phyloP scores from a whole-genome alignment of 1,140 invertebrate species.

The Chironomus tepperi region DNA sequence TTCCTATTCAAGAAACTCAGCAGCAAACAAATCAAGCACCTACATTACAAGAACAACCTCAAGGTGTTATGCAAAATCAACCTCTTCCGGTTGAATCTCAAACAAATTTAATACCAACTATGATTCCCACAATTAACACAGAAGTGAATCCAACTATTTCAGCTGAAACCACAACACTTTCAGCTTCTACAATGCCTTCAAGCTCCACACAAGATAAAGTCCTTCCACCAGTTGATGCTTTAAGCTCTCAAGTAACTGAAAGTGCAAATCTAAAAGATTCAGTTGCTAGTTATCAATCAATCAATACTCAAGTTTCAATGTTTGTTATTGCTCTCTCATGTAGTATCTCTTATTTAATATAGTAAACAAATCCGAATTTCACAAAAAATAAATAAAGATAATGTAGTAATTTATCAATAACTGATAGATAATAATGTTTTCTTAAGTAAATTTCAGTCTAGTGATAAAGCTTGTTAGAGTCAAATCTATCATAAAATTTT shows the following conservation, averaged over 20 bases:
- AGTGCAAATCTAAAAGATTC: neutral
- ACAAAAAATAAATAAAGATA: conserved; percentile 9
- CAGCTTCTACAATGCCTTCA: neutral
- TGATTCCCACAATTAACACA: neutral
- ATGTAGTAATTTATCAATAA: neutral
- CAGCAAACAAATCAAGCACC: no score
- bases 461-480: neutral
- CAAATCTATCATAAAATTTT: no score
- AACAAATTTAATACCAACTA: no score
- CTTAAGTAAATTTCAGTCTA: neutral
- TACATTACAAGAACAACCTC: neutral
- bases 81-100: neutral
- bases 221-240: neutral
- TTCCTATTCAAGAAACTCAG: neutral
- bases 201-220: neutral
- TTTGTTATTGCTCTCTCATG: neutral
- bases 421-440: neutral
- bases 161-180: neutral
- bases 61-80: neutral
- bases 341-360: neutral
- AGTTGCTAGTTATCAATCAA: neutral
- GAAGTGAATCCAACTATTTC: neutral
- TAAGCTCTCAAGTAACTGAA: neutral
- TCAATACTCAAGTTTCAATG: neutral
- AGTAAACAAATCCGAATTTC: neutral